Evolutionary conservation across 1,140 invertebrate species (phyloP).

Genomic region (Neotoxoptera formosana): DNA sequence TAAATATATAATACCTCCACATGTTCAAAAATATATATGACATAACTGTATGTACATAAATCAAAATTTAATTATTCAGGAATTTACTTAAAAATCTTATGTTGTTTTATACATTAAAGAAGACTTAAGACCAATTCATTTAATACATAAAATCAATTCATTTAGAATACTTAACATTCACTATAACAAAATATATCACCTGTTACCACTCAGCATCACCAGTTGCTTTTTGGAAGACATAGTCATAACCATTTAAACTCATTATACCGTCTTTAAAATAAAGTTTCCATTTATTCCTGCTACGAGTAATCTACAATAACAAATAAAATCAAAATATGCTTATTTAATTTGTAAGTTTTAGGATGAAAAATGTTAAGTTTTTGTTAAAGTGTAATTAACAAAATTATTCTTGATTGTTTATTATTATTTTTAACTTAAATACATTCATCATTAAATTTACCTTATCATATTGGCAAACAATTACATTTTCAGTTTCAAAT

Average conservation of each 20-base stretch:
- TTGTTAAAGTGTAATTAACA: no score
- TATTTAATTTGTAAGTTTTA: not conserved
- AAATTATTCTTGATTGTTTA: no score
- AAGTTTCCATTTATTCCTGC: slow-evolving; percentile 99
- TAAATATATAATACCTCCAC: slow-evolving; percentile 31
- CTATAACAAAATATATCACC: not conserved
- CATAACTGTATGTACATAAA: not conserved
- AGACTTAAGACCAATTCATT: slow-evolving; percentile 10
- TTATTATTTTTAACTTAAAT: not conserved
- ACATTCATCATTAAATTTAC: slow-evolving; percentile 65
- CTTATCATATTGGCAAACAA: slow-evolving; percentile 99
- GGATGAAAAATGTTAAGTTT: not conserved
- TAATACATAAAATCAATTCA: slow-evolving; percentile 12
- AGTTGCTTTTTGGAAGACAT: slow-evolving; percentile 97
- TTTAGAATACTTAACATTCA: not conserved
- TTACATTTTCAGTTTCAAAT: slow-evolving; percentile 98
- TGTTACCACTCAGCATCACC: slow-evolving; percentile 97
- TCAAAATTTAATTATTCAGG: slow-evolving; percentile 7
- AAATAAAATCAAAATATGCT: slow-evolving; percentile 59
- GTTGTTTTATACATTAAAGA: slow-evolving; percentile 36
- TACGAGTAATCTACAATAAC: slow-evolving; percentile 86
- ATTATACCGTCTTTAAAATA: slow-evolving; percentile 99
- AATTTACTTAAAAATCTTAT: not conserved
- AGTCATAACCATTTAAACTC: slow-evolving; percentile 98
- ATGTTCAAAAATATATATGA: not conserved